These are phyloP conservation scores for Anser cygnoides DNA, from an alignment of 2,113 vertebrate species.

Conservation along the genomic window DNA sequence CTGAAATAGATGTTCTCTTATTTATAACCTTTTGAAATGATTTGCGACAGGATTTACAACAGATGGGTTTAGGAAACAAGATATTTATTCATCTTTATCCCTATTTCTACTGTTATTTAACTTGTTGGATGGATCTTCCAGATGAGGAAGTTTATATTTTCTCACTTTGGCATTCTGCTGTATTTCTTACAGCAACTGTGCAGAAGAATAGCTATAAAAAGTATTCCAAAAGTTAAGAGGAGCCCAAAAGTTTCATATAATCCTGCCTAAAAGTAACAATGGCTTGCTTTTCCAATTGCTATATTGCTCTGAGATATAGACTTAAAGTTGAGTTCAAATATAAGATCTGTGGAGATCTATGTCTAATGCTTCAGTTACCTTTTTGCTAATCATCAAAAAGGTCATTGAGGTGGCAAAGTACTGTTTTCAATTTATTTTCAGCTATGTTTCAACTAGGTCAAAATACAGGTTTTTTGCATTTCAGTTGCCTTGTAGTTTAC, in stretches of 20 bases:
- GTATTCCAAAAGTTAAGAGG: neutral
- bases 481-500: neutral
- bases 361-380: neutral
- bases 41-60: constrained; percentile 60
- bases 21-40: constrained; percentile 70
- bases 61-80: constrained; percentile 68
- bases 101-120: constrained; percentile 47
- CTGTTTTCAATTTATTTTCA: neutral
- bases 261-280: neutral
- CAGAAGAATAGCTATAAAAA: neutral
- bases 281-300: neutral
- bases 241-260: neutral
- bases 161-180: neutral
- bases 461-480: neutral
- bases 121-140: constrained; percentile 52
- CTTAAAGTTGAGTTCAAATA: neutral
- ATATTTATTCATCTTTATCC: constrained; percentile 61
- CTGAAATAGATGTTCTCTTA: constrained; percentile 75
- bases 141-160: constrained; percentile 57
- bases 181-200: neutral
- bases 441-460: neutral
- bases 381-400: neutral
- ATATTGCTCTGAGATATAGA: neutral
- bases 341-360: neutral
- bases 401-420: neutral